These are phyloP conservation scores for Drosophila gaucha DNA, from an alignment of 2,888 invertebrate species.

Conservation along the genomic window DNA sequence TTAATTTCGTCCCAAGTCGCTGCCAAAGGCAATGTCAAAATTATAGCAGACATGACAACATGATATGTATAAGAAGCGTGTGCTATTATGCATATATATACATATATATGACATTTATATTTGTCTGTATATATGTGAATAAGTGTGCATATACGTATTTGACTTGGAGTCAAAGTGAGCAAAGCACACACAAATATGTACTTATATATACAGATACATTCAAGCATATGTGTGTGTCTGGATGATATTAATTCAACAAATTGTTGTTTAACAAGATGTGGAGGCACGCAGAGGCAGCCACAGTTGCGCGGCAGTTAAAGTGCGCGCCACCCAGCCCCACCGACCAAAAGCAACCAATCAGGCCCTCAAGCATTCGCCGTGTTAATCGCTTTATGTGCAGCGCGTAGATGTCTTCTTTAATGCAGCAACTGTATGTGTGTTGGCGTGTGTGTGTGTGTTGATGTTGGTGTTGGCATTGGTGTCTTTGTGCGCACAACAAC, in stretches of 20 bases:
- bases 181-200: constrained; percentile 40
- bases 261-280: constrained; percentile 77
- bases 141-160: constrained; percentile 64
- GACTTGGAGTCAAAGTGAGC: constrained; percentile 78
- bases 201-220: background rate
- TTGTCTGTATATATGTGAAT: constrained; percentile 8
- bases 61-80: constrained; percentile 31
- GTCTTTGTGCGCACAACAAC: constrained; percentile 61
- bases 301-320: constrained; percentile 67
- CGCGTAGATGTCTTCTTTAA: constrained; percentile 76
- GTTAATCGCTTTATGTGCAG: constrained; percentile 81
- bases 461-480: constrained; percentile 23
- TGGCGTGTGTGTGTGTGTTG: constrained; percentile 7
- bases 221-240: constrained; percentile 27
- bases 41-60: constrained; percentile 51
- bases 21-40: constrained; percentile 51
- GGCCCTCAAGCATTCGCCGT: constrained; percentile 51
- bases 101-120: constrained; percentile 16
- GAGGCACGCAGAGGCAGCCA: constrained; percentile 54
- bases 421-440: constrained; percentile 51
- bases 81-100: constrained; percentile 51
- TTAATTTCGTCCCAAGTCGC: constrained; percentile 39
- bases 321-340: constrained; percentile 26
- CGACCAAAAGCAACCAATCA: constrained; percentile 21
- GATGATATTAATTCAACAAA: constrained; percentile 78